Percentiles rank a stretch among this genome's conserved stretches.
Conservation (phyloP, 2,888 invertebrate genomes). For the Drosophila affinis region DNA sequence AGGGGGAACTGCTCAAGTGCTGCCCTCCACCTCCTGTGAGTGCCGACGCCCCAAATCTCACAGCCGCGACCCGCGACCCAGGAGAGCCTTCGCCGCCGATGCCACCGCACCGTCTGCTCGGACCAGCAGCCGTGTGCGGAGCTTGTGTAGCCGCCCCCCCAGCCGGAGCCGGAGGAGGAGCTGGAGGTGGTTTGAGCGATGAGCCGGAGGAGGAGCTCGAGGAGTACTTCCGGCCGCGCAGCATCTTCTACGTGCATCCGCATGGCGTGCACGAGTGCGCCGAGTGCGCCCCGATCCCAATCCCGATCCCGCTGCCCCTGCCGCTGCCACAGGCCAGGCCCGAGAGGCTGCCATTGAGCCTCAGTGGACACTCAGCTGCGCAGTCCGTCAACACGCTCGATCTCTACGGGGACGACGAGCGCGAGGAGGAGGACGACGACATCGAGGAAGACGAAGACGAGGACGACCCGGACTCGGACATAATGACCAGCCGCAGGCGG, state of each 20-base stretch:
- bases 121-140: conserved; percentile 88
- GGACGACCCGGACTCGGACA: conserved; percentile 54
- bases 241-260: conserved; percentile 89
- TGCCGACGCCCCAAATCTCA: conserved; percentile 10
- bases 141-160: conserved; percentile 87
- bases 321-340: conserved; percentile 14
- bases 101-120: conserved; percentile 88
- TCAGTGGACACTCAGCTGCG: conserved; percentile 17
- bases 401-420: conserved; percentile 44
- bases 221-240: conserved; percentile 87
- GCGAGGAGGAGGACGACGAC: conserved; percentile 57
- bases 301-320: conserved; percentile 22
- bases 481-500: conserved; percentile 85
- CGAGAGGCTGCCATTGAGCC: conserved; percentile 14
- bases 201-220: conserved; percentile 86
- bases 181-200: conserved; percentile 40
- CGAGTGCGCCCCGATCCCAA: conserved; percentile 68
- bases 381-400: conserved; percentile 48
- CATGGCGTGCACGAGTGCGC: conserved; percentile 85
- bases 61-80: conserved; percentile 1
- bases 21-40: conserved; percentile 61
- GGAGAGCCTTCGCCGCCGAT: conserved; percentile 83
- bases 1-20: conserved; percentile 71
- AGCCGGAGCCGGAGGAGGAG: conserved; percentile 25
- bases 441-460: conserved; percentile 60